Evolutionary conservation across 2,113 vertebrate species (phyloP).

Genomic region (Baryphthengus martii): DNA sequence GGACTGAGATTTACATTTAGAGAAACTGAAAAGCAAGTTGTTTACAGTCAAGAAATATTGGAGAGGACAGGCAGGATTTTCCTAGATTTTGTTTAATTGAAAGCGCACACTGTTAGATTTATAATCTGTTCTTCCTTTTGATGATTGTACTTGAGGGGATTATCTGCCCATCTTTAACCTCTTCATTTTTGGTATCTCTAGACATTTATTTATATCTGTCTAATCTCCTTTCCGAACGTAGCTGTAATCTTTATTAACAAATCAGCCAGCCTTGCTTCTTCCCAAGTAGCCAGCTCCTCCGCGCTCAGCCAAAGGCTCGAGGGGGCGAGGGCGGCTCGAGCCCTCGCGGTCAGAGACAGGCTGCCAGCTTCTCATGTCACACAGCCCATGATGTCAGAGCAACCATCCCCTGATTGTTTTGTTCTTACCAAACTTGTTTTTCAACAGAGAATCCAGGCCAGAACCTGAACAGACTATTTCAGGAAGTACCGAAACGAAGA

Average conservation of each 20-base stretch:
- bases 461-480: slow-evolving; percentile 98
- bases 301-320: neutral
- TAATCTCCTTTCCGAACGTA: slow-evolving; percentile 55
- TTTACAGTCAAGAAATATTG: slow-evolving; percentile 29
- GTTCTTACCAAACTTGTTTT: slow-evolving; percentile 94
- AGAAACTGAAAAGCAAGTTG: slow-evolving; percentile 20
- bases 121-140: slow-evolving; percentile 40
- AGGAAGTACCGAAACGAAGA: slow-evolving; percentile 98
- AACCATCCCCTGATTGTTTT: slow-evolving; percentile 84
- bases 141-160: slow-evolving; percentile 51
- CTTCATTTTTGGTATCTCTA: slow-evolving; percentile 41
- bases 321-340: slow-evolving; percentile 16
- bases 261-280: slow-evolving; percentile 68
- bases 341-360: slow-evolving; percentile 32
- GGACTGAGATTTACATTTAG: slow-evolving; percentile 42
- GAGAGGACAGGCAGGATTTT: slow-evolving; percentile 24
- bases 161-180: slow-evolving; percentile 58
- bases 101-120: slow-evolving; percentile 35
- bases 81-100: slow-evolving; percentile 30
- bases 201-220: slow-evolving; percentile 50
- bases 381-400: slow-evolving; percentile 72
- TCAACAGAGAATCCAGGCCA: slow-evolving; percentile 99
- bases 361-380: slow-evolving; percentile 69
- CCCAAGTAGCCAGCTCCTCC: slow-evolving; percentile 44
- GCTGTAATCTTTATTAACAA: slow-evolving; percentile 65